Evolutionary conservation across 2,888 invertebrate genomes (phyloP).

Genomic region (Serrognathus titanus): DNA sequence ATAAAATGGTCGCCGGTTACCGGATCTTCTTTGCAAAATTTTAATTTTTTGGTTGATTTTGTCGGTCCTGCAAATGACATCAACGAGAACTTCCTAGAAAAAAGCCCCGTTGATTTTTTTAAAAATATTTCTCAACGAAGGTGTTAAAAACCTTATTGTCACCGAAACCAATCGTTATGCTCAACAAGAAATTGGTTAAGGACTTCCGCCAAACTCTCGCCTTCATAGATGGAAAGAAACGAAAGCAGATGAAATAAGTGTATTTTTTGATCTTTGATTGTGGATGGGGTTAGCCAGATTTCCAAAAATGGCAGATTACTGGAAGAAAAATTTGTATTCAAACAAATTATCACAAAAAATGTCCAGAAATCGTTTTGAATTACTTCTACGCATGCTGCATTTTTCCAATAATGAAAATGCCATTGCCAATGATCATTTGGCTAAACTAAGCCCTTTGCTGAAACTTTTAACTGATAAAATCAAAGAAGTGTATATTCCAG

Average conservation of each 20-base stretch:
- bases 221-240: constrained; percentile 14
- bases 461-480: neutral
- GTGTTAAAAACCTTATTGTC: constrained; percentile 7
- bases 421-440: constrained; percentile 9
- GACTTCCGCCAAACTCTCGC: constrained; percentile 8
- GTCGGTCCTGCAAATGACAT: neutral
- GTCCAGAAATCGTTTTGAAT: constrained; percentile 16
- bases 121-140: neutral
- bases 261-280: constrained; percentile 21
- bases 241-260: constrained; percentile 16
- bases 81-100: neutral
- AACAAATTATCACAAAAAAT: constrained; percentile 10
- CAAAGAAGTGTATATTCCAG: neutral
- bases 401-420: constrained; percentile 22
- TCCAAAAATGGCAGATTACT: constrained; percentile 17
- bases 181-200: neutral
- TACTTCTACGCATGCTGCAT: constrained; percentile 17
- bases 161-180: constrained; percentile 12
- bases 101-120: constrained; percentile 13
- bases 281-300: constrained; percentile 25
- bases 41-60: neutral
- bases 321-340: constrained; percentile 16
- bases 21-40: neutral
- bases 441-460: constrained; percentile 13
- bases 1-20: neutral